Evolutionary conservation across 1,140 invertebrate species (phyloP).

Genomic region (Eulimnadia texana): DNA sequence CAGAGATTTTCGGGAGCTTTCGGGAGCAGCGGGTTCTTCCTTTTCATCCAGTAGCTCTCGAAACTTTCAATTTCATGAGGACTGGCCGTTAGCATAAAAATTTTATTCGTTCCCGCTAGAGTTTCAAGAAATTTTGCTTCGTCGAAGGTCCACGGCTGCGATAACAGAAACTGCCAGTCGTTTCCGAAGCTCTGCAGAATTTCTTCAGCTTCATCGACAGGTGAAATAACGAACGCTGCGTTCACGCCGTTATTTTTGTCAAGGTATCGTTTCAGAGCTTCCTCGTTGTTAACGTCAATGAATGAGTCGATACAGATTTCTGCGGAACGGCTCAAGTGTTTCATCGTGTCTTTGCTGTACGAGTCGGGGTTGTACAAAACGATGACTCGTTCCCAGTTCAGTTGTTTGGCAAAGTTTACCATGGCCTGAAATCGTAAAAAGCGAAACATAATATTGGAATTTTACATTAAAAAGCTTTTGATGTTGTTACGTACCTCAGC

Average conservation of each 20-base stretch:
- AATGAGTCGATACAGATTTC: conserved; percentile 19
- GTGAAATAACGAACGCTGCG: conserved; percentile 19
- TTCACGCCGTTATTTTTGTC: conserved; percentile 23
- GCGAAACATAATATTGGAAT: not conserved
- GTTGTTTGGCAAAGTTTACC: conserved; percentile 21
- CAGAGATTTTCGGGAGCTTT: conserved; percentile 18
- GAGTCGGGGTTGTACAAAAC: conserved; percentile 25
- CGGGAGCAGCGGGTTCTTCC: conserved; percentile 15
- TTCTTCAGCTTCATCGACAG: conserved; percentile 14
- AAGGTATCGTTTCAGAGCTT: conserved; percentile 16
- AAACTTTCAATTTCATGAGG: conserved; percentile 2
- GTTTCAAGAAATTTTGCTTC: not conserved
- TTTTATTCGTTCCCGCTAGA: not conserved
- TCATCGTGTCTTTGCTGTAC: conserved; percentile 23
- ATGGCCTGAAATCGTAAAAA: conserved; percentile 23
- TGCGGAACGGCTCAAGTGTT: conserved; percentile 22
- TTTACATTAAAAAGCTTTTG: not conserved
- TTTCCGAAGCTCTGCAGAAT: not conserved
- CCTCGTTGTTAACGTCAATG: conserved; percentile 15
- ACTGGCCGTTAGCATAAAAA: not conserved
- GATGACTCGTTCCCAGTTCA: conserved; percentile 28
- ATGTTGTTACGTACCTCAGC: conserved; percentile 21
- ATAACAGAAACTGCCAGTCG: conserved; percentile 2
- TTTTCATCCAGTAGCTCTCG: conserved; percentile 13
- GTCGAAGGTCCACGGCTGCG: conserved; percentile 5